Base-by-base conservation (phyloP, 2,888 invertebrate species). In the Sminthurides aquaticus region DNA sequence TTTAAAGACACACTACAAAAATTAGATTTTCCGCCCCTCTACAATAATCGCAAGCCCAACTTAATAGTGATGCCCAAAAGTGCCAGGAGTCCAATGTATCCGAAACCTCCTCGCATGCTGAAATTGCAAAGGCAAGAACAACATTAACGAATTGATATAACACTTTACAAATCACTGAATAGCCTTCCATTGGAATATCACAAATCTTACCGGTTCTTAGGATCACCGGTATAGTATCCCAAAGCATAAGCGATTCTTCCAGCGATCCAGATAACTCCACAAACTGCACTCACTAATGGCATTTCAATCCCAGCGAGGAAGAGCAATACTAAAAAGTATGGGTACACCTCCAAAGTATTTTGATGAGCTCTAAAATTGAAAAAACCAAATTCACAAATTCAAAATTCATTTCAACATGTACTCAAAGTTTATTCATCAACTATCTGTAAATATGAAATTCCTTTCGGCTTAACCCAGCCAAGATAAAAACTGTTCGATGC, bases 241-340 rank as follows among this genome's bases (percentile, higher is more conserved):
- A 62, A 25, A 5, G 81, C 80, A 76, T 81, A 81, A 3, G 77
- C 77, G 48, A 81, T 74, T 65, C 81, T 75, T 25, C 80, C 78
- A 2, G 76, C 70, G 29, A 81, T 75, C 76, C 77, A 81, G n/a
- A 80, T 71, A n/a, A 76, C 67, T 22, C 81, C 81, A 65, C 76
- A 78, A n/a, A 76, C 71, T 49, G 81, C 78, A 64, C 77, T 76
- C 55, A 79, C 67, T 22, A 80, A 77, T 2, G 81, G 81, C 74
- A 78, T 77, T 65, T 79, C 77, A 18, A 81, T 74, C 20, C 81
- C 81, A 49, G 79, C 80, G 61, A 80, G 64, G 11, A 79, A 69
- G 65, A 81, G 74, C 43, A 80, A 69, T 5, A 76, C 73, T 49
- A 81, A 71, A 69, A 80, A 81, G 62, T 75, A 74, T 1, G 77